Evolutionary conservation across 1,140 invertebrate species (phyloP), one percentile per base, ranked within the genome.

Genomic region (Bombus turneri): DNA sequence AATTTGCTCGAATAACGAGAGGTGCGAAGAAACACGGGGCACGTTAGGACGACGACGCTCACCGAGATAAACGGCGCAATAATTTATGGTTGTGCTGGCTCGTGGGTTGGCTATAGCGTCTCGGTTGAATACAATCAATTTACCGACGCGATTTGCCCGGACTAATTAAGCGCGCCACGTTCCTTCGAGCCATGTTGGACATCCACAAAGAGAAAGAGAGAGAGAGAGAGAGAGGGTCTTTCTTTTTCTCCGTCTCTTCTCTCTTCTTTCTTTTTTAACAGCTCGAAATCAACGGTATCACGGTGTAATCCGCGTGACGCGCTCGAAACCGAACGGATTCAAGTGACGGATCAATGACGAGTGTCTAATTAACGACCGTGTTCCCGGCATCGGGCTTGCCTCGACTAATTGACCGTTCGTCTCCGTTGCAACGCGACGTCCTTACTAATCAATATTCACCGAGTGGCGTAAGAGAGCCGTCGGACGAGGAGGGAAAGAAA

Each of bases 371-470:
- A 89, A 89, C 87, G 81, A 37, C 69, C 84, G 83, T 71, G 75
- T 80, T 57, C 66, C 39, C 84, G 59, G 81, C 80, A 66, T 89
- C 81, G 59, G 69, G 78, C 83, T 79, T 88, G 88, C 79, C 86
- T 89, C 87, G 88, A 89, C 88, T 89, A 89, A 89, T 89, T 87
- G 88, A 90, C 88, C 89, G 86, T 87, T 90, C 87, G 89, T 78
- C 78, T 85, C 79, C 88, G 79, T 86, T 87, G 88, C 85, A 81
- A 84, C 86, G 86, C 87, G 89, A 83, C 89, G 88, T 86, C 80
- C 88, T 87, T 85, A 85, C 86, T 90, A 88, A 91, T 91, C 90
- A 90, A 91, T 91, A 91, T 90, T 91, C 90, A 88, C 68, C 74
- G 79, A 90, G 74, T 81, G 83, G 71, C 81, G 83, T 87, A 83